A percentile compares a stretch with the other conserved stretches of the same genome.
phyloP scores from a whole-genome alignment of 2,113 vertebrate species.

The Ardeotis arabs region DNA sequence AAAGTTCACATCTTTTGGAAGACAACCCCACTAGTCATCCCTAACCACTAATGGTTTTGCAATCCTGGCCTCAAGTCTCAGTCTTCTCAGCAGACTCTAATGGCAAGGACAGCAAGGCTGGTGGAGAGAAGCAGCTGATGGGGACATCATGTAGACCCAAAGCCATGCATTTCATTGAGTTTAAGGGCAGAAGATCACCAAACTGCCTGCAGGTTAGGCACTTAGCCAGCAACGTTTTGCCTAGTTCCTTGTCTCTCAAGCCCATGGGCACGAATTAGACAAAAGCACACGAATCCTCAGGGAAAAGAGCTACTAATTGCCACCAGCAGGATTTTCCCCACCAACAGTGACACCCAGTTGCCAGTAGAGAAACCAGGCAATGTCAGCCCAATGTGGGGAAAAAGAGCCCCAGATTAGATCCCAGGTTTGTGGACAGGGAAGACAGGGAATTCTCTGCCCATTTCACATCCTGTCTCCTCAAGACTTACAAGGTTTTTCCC shows the following conservation, averaged over 20 bases:
- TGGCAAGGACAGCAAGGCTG: neutral
- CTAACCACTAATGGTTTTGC: neutral
- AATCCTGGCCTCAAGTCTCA: neutral
- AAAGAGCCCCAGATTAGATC: neutral
- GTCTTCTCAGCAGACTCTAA: neutral
- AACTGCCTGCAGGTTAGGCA: neutral
- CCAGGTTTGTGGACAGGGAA: neutral
- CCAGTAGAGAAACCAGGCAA: neutral
- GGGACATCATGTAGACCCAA: neutral
- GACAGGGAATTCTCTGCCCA: neutral
- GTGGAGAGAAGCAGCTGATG: neutral
- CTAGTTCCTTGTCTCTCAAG: neutral
- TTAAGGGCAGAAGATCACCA: neutral
- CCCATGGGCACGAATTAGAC: neutral
- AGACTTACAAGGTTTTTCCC: neutral
- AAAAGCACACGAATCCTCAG: neutral
- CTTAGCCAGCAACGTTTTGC: neutral
- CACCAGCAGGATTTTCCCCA: neutral
- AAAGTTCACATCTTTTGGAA: neutral
- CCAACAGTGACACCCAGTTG: neutral
- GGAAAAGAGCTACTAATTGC: neutral
- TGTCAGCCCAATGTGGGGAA: neutral
- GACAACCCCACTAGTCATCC: neutral
- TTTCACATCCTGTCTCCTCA: neutral
- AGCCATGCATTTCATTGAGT: neutral